Percentiles rank a stretch among this genome's conserved stretches.
Evolutionary conservation across 1,140 invertebrate species (phyloP).

Genomic region (Zaprionus gabonicus): DNA sequence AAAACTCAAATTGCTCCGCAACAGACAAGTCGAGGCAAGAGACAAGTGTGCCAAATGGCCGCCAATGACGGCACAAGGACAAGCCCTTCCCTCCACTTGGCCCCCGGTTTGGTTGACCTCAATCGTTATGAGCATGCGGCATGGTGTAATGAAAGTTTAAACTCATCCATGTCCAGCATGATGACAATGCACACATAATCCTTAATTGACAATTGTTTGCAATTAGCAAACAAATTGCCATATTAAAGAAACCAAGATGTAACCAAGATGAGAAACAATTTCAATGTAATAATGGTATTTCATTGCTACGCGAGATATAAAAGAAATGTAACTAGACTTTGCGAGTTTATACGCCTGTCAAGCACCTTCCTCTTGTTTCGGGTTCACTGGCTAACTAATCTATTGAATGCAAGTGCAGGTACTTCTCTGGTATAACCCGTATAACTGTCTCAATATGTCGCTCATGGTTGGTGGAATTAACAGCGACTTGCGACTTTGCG

Average conservation of each 20-base stretch:
- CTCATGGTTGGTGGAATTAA: conserved; percentile 8
- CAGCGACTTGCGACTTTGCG: background rate
- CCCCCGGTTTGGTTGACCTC: background rate
- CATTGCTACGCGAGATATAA: background rate
- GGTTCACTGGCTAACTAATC: conserved; percentile 1
- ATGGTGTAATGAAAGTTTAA: conserved; percentile 8
- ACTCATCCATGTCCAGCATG: background rate
- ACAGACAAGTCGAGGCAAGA: background rate
- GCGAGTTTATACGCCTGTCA: too few relatives aligned
- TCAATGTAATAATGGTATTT: background rate
- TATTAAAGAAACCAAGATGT: conserved; percentile 1
- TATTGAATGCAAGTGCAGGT: background rate
- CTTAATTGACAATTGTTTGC: conserved; percentile 10
- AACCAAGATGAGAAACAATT: background rate
- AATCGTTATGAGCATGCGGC: conserved; percentile 11
- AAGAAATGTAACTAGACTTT: too few relatives aligned
- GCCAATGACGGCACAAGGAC: background rate
- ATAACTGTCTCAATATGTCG: conserved; percentile 2
- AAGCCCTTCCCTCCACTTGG: too few relatives aligned
- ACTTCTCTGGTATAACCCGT: background rate
- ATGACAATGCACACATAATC: conserved; percentile 11
- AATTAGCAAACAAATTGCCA: conserved; percentile 10
- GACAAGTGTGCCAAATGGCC: conserved; percentile 13
- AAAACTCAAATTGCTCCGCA: conserved; percentile 6
- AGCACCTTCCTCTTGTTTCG: background rate